Base-by-base conservation (phyloP, 2,113 vertebrate genomes). In the Alectura lathami region DNA sequence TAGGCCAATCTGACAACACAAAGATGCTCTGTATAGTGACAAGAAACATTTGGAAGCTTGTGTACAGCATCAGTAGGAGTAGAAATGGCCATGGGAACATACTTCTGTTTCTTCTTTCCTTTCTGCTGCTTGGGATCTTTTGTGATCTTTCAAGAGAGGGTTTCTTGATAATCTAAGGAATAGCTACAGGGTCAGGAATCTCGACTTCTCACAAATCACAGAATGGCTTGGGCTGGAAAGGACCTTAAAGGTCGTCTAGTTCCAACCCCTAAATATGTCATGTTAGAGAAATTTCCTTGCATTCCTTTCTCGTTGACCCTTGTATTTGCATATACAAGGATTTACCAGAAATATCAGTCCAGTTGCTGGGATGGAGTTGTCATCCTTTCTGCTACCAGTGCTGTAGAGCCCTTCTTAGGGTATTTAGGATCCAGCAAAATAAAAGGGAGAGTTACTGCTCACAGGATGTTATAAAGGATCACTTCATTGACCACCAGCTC, bases 161-260 rank as follows among this genome's bases (percentile, higher is more conserved):
- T 48, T 86, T 30, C 53, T 57, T 8, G 17, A n/a, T n/a, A 82
- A 27, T 40, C 40, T 7, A 24, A 26, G 53, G 17, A 93, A 53
- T 47, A 68, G 57, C 74, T 85, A 9, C 85, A 68, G 36, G 43
- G n/a, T 73, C 62, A 84, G 67, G 40, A 89, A 69, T 87, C 53
- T 40, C 88, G 75, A 82, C 69, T 48, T 82, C 53, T 89, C 66
- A 20, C 30, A 56, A 29, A 56, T 30, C 10, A 22, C 21, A 8
- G 32, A 22, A 57, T 57, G 30, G 32, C 30, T 57, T n/a, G 54
- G 54, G 54, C 20, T 57, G 54, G 54, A 57, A n/a, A 18, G 32
- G 54, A 5, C 54, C 32, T n/a, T n/a, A 56, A 30, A 56, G 30
- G 30, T 32, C 11, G 30, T 56, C 30, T 17, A 32, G 17, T 32